Conservation (phyloP, 53 echinoderm and acorn worm species). For the Temnopleurus reevesii region DNA sequence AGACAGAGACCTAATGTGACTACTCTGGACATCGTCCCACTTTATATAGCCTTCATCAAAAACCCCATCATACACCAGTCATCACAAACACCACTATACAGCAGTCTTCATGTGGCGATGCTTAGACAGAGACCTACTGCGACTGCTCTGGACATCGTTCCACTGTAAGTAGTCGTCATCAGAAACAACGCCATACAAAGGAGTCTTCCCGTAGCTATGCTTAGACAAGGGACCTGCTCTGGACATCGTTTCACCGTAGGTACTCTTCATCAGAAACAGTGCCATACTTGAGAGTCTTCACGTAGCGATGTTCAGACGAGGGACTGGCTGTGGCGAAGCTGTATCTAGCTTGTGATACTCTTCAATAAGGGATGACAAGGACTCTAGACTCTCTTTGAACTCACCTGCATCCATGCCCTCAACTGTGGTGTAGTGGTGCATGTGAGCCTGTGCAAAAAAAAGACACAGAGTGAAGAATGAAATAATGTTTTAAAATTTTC, state of each 20-base stretch:
- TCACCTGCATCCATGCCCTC: conserved; percentile 84
- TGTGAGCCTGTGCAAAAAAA: conserved; percentile 69
- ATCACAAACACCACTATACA: no score
- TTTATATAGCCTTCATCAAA: no score
- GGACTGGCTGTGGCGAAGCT: conserved; percentile 63
- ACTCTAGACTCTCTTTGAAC: conserved; percentile 87
- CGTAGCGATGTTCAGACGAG: conserved; percentile 72
- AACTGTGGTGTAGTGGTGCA: conserved; percentile 95
- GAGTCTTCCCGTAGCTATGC: background rate
- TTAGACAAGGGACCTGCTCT: background rate
- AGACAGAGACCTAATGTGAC: no score
- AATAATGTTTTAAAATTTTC: no score
- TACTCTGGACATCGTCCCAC: no score
- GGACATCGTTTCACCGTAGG: background rate
- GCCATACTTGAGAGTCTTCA: conserved; percentile 32
- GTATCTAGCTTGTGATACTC: conserved; percentile 83
- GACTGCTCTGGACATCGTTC: background rate
- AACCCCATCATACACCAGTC: background rate
- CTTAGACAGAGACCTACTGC: background rate
- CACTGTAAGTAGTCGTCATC: background rate
- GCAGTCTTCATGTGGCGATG: no score
- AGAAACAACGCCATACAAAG: background rate
- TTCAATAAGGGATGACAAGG: conserved; percentile 70
- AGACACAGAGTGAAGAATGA: background rate
- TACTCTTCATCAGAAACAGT: background rate